A percentile compares a stretch with the other conserved stretches of the same genome.
phyloP scores from a whole-genome alignment of 2,888 invertebrate genomes.

The Leptothorax acervorum region DNA sequence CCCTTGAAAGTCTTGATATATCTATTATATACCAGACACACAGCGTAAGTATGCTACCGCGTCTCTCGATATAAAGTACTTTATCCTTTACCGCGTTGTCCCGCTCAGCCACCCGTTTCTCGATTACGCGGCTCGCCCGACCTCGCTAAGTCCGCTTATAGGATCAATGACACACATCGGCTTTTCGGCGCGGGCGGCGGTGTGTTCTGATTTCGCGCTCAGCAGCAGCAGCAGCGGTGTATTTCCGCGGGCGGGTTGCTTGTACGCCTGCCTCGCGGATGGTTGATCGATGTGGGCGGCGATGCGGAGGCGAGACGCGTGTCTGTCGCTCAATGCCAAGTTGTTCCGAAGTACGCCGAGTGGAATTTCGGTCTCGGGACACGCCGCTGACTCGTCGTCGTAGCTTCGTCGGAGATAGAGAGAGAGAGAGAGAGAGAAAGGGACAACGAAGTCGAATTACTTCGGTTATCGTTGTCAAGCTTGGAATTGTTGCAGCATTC shows the following conservation, averaged over 20 bases:
- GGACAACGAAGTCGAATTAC: conserved; percentile 39
- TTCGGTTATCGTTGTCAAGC: conserved; percentile 51
- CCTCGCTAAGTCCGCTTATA: conserved; percentile 40
- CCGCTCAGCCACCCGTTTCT: conserved; percentile 17
- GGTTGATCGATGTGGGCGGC: conserved; percentile 52
- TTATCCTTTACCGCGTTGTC: conserved; percentile 27
- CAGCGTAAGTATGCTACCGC: not conserved
- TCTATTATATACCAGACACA: conserved; percentile 17
- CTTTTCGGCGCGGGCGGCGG: conserved; percentile 26
- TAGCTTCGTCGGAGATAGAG: not conserved
- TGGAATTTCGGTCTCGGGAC: conserved; percentile 53
- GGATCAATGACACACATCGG: conserved; percentile 48
- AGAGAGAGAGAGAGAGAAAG: not conserved
- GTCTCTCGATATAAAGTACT: conserved; percentile 43
- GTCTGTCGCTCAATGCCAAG: conserved; percentile 58
- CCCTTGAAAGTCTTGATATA: conserved; percentile 19
- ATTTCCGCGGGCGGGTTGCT: conserved; percentile 37
- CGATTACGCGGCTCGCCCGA: conserved; percentile 29
- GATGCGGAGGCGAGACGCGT: conserved; percentile 48
- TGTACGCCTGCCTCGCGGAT: conserved; percentile 36
- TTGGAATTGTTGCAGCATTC: conserved; percentile 37
- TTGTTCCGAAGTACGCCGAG: conserved; percentile 53
- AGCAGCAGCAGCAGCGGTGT: not conserved
- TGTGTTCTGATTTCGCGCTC: conserved; percentile 40
- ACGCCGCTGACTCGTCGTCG: conserved; percentile 47